Base-by-base conservation (phyloP, 1,140 invertebrate species). In the Centruroides sculpturatus region DNA sequence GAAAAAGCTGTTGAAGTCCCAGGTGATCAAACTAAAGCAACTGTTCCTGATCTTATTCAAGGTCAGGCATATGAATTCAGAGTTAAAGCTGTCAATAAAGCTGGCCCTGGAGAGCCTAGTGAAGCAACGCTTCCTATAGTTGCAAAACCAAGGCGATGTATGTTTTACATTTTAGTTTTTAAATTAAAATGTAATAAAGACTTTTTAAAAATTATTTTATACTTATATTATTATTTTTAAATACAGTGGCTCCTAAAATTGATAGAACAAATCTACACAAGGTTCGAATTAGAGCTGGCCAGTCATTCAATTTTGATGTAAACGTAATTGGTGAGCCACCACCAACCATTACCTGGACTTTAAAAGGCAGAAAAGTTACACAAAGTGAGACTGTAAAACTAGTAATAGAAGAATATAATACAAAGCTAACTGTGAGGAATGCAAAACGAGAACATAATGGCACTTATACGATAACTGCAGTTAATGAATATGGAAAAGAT, bases 401-500 rank as follows among this genome's bases (percentile, higher is more conserved):
- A 35, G 63, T 51, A 11, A 72, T 69, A 63, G 70, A 69, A 59
- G 78, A 80, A 9, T 75, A 77, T 56, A 66, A 70, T 49, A 76
- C 74, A 13, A 69, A 77, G 23, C 69, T 81, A 53, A 68, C 67
- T 12, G 73, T 74, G 6, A 71, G 73, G 12, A 73, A 77, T 48
- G 74, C 79, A 35, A 70, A 72, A 53, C 55, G 66, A 48, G 61
- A 81, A 1, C 92, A 99, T 71, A 87, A 90, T 52, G 96, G 96
- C 34, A 81, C 82, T 51, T 98, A 97, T 70, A 89, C 85, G 5
- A 79, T 99, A 57, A 87, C 83, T 35, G 91, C 96, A 41, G 89
- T 92, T 72, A 99, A 99, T 71, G 76, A 81, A 47, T 94, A 92
- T 68, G 96, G 96, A 10, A 86, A 85, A 71, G 94, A 97, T 69